Evolutionary conservation across 1,140 invertebrate species (phyloP).

Genomic region (Drosophila ogumai): DNA sequence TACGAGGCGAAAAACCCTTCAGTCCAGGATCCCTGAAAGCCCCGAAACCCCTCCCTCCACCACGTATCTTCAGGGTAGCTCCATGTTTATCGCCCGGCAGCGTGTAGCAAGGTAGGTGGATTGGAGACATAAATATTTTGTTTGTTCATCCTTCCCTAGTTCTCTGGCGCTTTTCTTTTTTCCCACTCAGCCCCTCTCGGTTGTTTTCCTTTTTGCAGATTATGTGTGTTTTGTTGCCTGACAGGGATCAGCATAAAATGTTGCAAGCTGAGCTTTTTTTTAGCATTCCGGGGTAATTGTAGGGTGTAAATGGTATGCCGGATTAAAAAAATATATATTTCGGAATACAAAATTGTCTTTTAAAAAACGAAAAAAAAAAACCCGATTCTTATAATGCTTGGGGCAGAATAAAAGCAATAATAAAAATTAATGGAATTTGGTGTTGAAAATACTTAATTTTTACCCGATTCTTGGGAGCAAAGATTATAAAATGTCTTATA

Average conservation of each 20-base stretch:
- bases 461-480: background rate
- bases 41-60: conserved; percentile 1
- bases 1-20: conserved; percentile 32
- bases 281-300: conserved; percentile 33
- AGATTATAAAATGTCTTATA: background rate
- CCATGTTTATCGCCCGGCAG: conserved; percentile 66
- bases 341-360: conserved; percentile 1
- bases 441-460: background rate
- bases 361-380: background rate
- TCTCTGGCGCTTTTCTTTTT: conserved; percentile 20
- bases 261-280: conserved; percentile 84
- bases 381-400: background rate
- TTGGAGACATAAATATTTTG: conserved; percentile 78
- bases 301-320: conserved; percentile 42
- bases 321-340: conserved; percentile 12
- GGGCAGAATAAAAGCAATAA: background rate
- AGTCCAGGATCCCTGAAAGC: conserved; percentile 14
- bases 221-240: conserved; percentile 85
- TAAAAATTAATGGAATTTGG: background rate
- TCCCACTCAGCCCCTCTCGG: conserved; percentile 34
- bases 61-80: conserved; percentile 22
- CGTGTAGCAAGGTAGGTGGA: conserved; percentile 49
- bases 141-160: conserved; percentile 57
- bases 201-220: conserved; percentile 85
- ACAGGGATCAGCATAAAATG: conserved; percentile 85